Evolutionary conservation across 2,113 vertebrate genomes (phyloP).

Genomic region (Lipophrys pholis): DNA sequence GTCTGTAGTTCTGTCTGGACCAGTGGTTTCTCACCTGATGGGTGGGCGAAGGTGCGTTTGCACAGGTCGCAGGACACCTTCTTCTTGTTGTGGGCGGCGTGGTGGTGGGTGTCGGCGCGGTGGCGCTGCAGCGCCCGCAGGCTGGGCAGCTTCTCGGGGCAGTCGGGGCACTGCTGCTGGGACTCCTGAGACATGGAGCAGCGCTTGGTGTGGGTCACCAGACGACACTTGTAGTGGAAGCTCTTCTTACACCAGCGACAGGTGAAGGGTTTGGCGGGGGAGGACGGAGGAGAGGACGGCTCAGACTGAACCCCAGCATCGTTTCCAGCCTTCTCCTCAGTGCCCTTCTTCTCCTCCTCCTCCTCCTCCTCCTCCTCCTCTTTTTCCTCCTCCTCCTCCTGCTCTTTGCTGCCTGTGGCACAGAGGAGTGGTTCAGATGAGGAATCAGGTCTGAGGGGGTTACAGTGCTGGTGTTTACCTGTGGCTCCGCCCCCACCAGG

Average conservation of each 20-base stretch:
- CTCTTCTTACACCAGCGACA: constrained; percentile 87
- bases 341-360: constrained; percentile 29
- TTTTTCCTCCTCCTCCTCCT: no score
- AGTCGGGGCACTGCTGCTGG: constrained; percentile 81
- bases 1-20: not conserved
- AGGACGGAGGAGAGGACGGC: constrained; percentile 22
- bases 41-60: constrained; percentile 87
- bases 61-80: constrained; percentile 88
- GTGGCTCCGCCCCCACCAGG: not conserved
- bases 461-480: constrained; percentile 22
- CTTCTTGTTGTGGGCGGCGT: constrained; percentile 77
- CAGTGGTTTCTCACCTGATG: constrained; percentile 81
- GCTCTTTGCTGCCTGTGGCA: no score
- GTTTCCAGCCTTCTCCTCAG: not conserved
- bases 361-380: constrained; percentile 15
- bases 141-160: constrained; percentile 63
- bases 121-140: constrained; percentile 85
- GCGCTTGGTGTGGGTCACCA: constrained; percentile 85
- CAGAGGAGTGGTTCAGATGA: no score
- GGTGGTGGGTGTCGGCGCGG: constrained; percentile 74
- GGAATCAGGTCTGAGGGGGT: no score
- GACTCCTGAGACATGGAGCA: constrained; percentile 82
- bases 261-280: constrained; percentile 77
- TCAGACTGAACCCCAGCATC: not conserved
- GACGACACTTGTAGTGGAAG: constrained; percentile 88